Evolutionary conservation across 2,113 vertebrate genomes (phyloP).

Genomic region (Brevimyrus niger): DNA sequence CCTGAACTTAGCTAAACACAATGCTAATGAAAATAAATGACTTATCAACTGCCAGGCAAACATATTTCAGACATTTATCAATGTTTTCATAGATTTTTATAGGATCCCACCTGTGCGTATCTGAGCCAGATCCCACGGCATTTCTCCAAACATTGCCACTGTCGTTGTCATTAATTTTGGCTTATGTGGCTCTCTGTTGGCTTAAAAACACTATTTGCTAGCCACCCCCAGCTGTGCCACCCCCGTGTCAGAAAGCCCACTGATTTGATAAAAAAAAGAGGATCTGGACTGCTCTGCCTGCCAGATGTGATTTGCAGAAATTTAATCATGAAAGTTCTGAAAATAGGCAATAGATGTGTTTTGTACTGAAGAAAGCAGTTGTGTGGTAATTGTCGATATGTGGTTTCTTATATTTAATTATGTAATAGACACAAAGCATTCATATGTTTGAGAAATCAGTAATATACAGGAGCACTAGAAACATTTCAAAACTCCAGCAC

Average conservation of each 20-base stretch:
- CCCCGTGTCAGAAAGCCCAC: constrained; percentile 15
- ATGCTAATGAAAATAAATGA: constrained; percentile 71
- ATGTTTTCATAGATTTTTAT: constrained; percentile 61
- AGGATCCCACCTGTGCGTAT: constrained; percentile 48
- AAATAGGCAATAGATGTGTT: neutral
- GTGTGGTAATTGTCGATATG: neutral
- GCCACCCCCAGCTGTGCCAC: constrained; percentile 16
- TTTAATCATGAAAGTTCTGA: constrained; percentile 8
- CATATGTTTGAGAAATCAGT: neutral
- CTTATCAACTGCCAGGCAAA: constrained; percentile 65
- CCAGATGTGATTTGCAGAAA: constrained; percentile 27
- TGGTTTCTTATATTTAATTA: neutral
- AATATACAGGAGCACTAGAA: neutral
- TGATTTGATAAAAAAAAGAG: constrained; percentile 25
- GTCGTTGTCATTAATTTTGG: constrained; percentile 51
- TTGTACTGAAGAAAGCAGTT: neutral
- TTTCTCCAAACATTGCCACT: constrained; percentile 35
- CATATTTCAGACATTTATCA: constrained; percentile 69
- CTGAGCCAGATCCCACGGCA: constrained; percentile 17
- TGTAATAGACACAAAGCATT: neutral
- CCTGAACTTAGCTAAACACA: constrained; percentile 46
- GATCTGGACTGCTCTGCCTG: constrained; percentile 3
- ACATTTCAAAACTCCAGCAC: neutral
- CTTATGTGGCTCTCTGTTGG: constrained; percentile 19
- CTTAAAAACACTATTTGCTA: constrained; percentile 21